A percentile compares a stretch with the other conserved stretches of the same genome.
phyloP scores from a whole-genome alignment of 2,113 vertebrate genomes.

The Trematomus loennbergii region DNA sequence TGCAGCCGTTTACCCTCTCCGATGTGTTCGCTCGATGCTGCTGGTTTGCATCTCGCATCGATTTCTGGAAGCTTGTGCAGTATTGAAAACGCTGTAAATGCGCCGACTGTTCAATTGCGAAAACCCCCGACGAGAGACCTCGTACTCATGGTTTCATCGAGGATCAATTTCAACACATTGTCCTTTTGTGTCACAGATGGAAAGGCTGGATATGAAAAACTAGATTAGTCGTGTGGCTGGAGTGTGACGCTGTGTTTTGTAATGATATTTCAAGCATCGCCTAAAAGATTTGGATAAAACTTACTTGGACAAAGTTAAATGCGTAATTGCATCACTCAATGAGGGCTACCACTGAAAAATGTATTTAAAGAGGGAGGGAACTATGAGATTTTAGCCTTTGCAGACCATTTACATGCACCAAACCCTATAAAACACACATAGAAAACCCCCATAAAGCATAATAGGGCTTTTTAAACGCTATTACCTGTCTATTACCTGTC shows the following conservation, averaged over 20 bases:
- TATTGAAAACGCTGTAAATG: constrained; percentile 26
- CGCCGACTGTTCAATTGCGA: constrained; percentile 30
- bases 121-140: constrained; percentile 26
- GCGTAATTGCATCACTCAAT: neutral
- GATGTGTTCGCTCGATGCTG: constrained; percentile 54
- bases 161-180: constrained; percentile 28
- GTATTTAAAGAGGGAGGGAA: too few species aligned
- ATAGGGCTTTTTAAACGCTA: too few species aligned
- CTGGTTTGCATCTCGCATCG: constrained; percentile 63
- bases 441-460: too few species aligned
- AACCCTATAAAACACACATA: too few species aligned
- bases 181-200: neutral
- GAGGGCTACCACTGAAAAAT: too few species aligned
- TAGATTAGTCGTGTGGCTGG: neutral
- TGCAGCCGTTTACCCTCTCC: constrained; percentile 50
- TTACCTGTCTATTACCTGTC: too few species aligned
- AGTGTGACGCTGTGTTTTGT: neutral
- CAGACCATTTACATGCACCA: too few species aligned
- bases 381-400: too few species aligned
- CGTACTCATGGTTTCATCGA: neutral
- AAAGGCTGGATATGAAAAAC: neutral
- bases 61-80: constrained; percentile 49
- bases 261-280: neutral
- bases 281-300: neutral
- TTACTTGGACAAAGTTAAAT: too few species aligned